Base-by-base conservation (phyloP, 2,797 vertebrate genomes). In the Catharus ustulatus region DNA sequence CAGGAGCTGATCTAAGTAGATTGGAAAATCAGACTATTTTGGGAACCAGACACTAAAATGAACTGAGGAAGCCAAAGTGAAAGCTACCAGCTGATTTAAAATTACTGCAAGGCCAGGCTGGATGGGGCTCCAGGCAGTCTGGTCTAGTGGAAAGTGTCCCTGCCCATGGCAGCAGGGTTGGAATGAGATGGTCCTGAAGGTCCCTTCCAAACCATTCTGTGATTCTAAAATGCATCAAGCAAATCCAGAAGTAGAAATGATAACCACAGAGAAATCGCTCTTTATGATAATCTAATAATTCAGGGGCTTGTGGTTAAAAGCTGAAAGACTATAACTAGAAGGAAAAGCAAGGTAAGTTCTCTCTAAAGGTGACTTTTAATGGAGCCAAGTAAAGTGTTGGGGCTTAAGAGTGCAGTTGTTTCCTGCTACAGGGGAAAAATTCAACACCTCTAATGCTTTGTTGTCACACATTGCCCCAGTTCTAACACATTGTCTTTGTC, bases 401-500 rank as follows among this genome's bases (percentile, higher is more conserved):
- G 23, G 32, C 6, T 84, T 75, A 19, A 42, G 40, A 74, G 40
- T 64, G 8, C 7, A 4, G 13, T 66, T 68, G 12, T 59, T 84
- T 71, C 13, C 1, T 57, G 46, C 72, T 24, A 0, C 18, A 4
- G 48, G 16, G 42, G 14, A 6, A 8, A n/a, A 64, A 32, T 29
- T 40, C 1, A 1, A 3, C 30, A 6, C 9, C 11, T 67, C 71
- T 40, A 24, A 27, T 36, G 75, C 45, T 82, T 12, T 5, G 23
- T 57, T 81, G 49, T 76, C 14, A 7, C 36, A 12, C 36, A 2
- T 52, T 49, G 81, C 40, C 32, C 12, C 52, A 29, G 0, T 90
- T 82, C 57, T 94, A 49, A 69, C 66, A 3, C 22, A 1, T 89
- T 96, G 88, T 89, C 91, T 96, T 97, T 97, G 68, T 96, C 75